Evolutionary conservation across 2,797 vertebrate genomes (phyloP).

Genomic region (Setipinna tenuifilis): DNA sequence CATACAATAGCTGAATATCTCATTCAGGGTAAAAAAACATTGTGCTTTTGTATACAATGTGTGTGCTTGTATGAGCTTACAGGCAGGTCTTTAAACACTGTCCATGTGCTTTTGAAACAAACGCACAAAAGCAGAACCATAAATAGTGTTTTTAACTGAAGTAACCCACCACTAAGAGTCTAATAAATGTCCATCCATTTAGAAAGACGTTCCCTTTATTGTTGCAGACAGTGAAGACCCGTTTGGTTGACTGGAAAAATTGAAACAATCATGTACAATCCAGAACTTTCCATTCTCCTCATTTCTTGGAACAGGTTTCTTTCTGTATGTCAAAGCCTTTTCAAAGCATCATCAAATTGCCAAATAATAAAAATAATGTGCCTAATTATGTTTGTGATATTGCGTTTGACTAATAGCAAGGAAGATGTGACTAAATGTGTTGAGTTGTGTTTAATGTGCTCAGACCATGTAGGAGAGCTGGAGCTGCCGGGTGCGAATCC

Average conservation of each 20-base stretch:
- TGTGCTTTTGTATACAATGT: not conserved
- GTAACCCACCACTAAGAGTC: not conserved
- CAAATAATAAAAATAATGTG: not conserved
- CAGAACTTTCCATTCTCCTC: not conserved
- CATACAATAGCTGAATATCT: not conserved
- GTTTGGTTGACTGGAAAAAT: not conserved
- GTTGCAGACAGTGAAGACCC: not conserved
- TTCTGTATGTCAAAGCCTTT: not conserved
- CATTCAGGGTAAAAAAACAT: not conserved
- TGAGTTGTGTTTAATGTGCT: not conserved
- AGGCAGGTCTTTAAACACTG: not conserved
- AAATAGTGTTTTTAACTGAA: not conserved
- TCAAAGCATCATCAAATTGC: not conserved
- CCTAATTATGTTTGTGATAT: not conserved
- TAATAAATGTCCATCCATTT: not conserved
- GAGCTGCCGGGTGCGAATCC: too few relatives aligned
- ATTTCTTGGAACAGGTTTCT: not conserved
- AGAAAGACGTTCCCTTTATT: too few relatives aligned
- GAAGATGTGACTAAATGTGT: not conserved
- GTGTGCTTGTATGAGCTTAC: not conserved
- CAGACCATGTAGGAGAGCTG: not conserved
- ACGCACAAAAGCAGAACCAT: not conserved
- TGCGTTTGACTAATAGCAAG: not conserved
- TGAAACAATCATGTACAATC: not conserved
- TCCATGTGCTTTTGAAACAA: not conserved